These are phyloP conservation scores for Lasioglossum pauxillum DNA, from an alignment of 2,888 invertebrate species.

Conservation along the genomic window DNA sequence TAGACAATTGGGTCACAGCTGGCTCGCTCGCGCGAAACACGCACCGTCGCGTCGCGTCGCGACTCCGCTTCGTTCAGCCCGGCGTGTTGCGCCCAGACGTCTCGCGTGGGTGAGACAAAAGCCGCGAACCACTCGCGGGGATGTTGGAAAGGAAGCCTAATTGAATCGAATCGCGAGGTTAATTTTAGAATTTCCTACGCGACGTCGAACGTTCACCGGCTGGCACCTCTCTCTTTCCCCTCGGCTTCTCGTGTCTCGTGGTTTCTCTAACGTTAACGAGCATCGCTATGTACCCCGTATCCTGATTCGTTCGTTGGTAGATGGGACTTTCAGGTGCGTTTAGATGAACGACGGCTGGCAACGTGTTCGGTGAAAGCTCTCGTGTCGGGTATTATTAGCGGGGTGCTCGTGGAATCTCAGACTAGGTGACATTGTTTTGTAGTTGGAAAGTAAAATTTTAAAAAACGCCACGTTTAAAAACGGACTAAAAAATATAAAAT, in stretches of 20 bases:
- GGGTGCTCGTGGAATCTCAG: neutral
- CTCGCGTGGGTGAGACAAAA: constrained; percentile 63
- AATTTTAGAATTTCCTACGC: constrained; percentile 56
- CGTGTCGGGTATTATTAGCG: neutral
- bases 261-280: constrained; percentile 12
- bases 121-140: constrained; percentile 30
- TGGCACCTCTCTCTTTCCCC: constrained; percentile 12
- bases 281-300: neutral
- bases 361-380: neutral
- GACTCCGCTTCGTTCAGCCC: neutral
- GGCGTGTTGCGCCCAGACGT: constrained; percentile 20
- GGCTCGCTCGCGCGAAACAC: constrained; percentile 39
- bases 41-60: constrained; percentile 7
- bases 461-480: too few species aligned
- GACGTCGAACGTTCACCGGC: constrained; percentile 21
- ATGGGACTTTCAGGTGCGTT: neutral
- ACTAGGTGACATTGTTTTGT: neutral
- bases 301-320: neutral
- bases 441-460: too few species aligned
- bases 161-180: constrained; percentile 56
- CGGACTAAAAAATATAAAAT: too few species aligned
- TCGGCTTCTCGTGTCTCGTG: neutral
- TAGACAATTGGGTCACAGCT: constrained; percentile 67
- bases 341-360: neutral
- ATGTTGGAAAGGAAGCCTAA: constrained; percentile 51